Evolutionary conservation across 1,140 invertebrate genomes (phyloP).

Genomic region (Melipona quadrifasciata): DNA sequence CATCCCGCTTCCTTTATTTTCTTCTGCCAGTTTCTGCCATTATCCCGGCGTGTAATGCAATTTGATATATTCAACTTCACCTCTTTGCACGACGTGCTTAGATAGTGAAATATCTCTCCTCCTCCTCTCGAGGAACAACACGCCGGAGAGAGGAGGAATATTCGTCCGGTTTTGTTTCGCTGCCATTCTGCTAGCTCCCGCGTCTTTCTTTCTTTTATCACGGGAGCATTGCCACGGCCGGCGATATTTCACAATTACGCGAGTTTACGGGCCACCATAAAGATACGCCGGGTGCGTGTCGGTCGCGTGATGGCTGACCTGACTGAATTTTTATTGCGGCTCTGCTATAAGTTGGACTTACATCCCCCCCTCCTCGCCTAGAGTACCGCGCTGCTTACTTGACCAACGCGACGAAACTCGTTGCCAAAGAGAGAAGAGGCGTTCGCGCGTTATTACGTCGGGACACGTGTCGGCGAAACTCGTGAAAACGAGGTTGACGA

Average conservation of each 20-base stretch:
- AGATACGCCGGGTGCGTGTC: conserved; percentile 75
- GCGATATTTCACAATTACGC: conserved; percentile 79
- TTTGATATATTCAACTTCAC: conserved; percentile 73
- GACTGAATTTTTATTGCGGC: conserved; percentile 73
- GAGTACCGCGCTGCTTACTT: too few relatives aligned
- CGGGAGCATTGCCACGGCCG: conserved; percentile 62
- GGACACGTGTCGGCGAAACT: too few relatives aligned
- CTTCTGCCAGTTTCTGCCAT: conserved; percentile 30
- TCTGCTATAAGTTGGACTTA: conserved; percentile 54
- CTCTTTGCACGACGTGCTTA: conserved; percentile 56
- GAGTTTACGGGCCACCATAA: conserved; percentile 76
- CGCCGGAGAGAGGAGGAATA: background rate
- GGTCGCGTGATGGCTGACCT: conserved; percentile 72
- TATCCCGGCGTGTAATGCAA: conserved; percentile 62
- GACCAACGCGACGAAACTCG: too few relatives aligned
- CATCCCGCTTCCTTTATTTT: background rate
- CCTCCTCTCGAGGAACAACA: background rate
- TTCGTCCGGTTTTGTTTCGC: conserved; percentile 8
- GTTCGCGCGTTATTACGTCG: too few relatives aligned
- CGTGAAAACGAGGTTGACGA: too few relatives aligned
- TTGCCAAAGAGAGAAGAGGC: too few relatives aligned
- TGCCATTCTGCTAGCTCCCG: background rate
- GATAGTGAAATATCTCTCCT: conserved; percentile 68
- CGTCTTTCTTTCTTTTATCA: conserved; percentile 63
- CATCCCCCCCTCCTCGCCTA: conserved; percentile 9